Conservation (phyloP, 2,797 vertebrate species). For the Spondyliosoma cantharus region DNA sequence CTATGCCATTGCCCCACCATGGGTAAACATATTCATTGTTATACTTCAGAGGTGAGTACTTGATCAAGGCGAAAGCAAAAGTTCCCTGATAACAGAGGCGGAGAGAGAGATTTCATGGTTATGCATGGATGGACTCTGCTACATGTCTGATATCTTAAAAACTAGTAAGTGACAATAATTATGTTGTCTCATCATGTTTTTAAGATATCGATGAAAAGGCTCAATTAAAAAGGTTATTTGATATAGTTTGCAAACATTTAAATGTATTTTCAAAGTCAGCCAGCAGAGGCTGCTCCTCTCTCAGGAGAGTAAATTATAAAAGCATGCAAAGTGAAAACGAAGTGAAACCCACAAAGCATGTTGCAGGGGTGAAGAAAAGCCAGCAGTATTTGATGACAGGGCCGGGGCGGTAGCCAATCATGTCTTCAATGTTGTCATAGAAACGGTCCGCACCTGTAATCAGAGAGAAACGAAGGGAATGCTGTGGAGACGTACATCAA, state of each 20-base stretch:
- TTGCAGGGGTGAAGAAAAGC: constrained; percentile 94
- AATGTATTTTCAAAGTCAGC: constrained; percentile 36
- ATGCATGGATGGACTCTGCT: background rate
- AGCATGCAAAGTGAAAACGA: background rate
- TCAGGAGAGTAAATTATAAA: background rate
- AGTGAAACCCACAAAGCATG: constrained; percentile 85
- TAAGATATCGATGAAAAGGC: too few relatives aligned
- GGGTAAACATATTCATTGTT: constrained; percentile 96
- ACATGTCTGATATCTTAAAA: constrained; percentile 7
- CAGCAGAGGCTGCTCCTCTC: constrained; percentile 65
- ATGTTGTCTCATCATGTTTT: background rate
- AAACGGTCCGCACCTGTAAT: constrained; percentile 91
- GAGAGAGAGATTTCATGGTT: background rate
- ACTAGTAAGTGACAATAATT: background rate
- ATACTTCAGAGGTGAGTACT: constrained; percentile 95
- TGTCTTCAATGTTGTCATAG: constrained; percentile 96
- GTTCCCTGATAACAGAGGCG: constrained; percentile 86
- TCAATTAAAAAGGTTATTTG: background rate
- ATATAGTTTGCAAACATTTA: background rate
- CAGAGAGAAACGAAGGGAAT: constrained; percentile 20
- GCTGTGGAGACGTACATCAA: background rate
- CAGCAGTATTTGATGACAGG: constrained; percentile 95
- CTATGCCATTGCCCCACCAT: constrained; percentile 93
- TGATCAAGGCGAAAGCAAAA: constrained; percentile 94
- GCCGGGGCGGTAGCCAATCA: constrained; percentile 94